Conservation (phyloP, 2,888 invertebrate species). For the Hyalella azteca region DNA sequence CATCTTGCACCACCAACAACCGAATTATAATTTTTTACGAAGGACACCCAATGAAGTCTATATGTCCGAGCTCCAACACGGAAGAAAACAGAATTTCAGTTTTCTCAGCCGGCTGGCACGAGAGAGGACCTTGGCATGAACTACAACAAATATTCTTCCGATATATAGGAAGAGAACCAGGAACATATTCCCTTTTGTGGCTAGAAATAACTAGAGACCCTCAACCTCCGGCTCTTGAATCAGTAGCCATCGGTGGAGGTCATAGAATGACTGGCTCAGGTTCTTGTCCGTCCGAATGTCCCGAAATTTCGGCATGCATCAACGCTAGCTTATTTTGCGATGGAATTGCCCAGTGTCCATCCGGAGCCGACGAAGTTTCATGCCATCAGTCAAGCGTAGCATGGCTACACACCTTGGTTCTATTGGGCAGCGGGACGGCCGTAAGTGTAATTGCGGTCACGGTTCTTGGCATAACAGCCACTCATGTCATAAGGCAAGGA, state of each 20-base stretch:
- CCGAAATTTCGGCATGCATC: conserved; percentile 68
- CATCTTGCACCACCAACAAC: conserved; percentile 73
- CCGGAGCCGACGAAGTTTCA: conserved; percentile 75
- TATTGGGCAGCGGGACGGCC: conserved; percentile 40
- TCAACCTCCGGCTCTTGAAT: conserved; percentile 62
- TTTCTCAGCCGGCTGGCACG: conserved; percentile 65
- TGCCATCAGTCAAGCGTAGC: conserved; percentile 50
- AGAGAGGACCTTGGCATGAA: conserved; percentile 63
- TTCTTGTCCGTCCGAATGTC: conserved; percentile 58
- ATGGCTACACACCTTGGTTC: conserved; percentile 51
- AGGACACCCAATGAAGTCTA: conserved; percentile 70
- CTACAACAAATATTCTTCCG: conserved; percentile 77
- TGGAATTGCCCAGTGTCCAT: conserved; percentile 78
- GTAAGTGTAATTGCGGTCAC: conserved; percentile 43
- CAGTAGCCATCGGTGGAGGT: conserved; percentile 40
- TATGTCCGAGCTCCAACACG: conserved; percentile 72
- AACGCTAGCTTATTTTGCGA: conserved; percentile 81
- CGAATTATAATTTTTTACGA: conserved; percentile 76
- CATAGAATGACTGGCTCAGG: conserved; percentile 58
- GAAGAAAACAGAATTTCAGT: conserved; percentile 62
- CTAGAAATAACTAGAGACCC: conserved; percentile 73
- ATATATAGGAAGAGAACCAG: conserved; percentile 75
- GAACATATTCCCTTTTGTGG: conserved; percentile 76
- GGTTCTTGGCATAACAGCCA: conserved; percentile 44
- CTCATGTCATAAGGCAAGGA: conserved; percentile 46